Conservation (phyloP, 2,797 vertebrate species). For the Esox masquinongy region DNA sequence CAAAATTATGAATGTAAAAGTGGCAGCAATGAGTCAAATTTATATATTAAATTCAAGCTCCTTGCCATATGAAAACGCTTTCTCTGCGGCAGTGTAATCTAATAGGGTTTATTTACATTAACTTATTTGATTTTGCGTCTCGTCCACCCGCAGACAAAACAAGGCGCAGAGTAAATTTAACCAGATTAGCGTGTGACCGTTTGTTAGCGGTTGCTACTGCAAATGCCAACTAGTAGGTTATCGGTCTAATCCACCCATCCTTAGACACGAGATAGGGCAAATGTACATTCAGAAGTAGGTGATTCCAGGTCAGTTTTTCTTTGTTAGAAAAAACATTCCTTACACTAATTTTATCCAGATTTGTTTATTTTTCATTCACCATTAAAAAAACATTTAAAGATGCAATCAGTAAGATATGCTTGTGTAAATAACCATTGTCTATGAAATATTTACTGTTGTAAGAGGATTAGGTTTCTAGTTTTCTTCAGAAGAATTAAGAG, state of each 20-base stretch:
- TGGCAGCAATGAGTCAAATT: slow-evolving; percentile 40
- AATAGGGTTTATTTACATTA: slow-evolving; percentile 68
- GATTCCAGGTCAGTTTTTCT: not conserved
- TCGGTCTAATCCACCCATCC: not conserved
- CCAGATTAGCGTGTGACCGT: not conserved
- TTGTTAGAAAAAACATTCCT: not conserved
- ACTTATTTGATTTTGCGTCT: slow-evolving; percentile 69
- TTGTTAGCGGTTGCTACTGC: not conserved
- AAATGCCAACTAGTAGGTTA: not conserved
- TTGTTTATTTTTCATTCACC: not conserved
- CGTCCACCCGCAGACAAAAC: slow-evolving; percentile 59
- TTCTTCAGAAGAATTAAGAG: not conserved
- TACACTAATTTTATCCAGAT: not conserved
- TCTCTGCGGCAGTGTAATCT: slow-evolving; percentile 54
- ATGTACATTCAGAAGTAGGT: not conserved
- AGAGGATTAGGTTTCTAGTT: not conserved
- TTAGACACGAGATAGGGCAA: not conserved
- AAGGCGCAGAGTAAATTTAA: slow-evolving; percentile 17
- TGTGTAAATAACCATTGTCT: not conserved
- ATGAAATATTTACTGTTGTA: not conserved
- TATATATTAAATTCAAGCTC: slow-evolving; percentile 59
- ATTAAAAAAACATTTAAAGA: not conserved
- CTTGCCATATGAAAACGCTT: slow-evolving; percentile 53
- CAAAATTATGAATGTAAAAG: slow-evolving; percentile 22
- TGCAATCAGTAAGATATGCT: not conserved